Evolutionary conservation across 2,888 invertebrate species (phyloP).

Genomic region (Danaus chrysippus): DNA sequence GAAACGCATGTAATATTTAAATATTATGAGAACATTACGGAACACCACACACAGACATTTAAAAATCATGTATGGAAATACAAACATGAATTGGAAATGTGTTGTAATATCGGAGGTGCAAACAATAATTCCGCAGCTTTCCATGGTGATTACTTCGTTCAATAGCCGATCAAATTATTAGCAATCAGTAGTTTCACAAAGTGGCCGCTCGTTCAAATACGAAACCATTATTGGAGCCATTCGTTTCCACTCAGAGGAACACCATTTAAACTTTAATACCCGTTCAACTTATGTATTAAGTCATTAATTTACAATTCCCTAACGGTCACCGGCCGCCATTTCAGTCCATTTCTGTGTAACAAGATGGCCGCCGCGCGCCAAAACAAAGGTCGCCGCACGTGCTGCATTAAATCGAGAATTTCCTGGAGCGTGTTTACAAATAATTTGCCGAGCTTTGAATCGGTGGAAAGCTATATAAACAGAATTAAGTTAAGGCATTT

Average conservation of each 20-base stretch:
- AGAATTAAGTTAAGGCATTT: conserved; percentile 42
- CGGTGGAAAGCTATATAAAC: conserved; percentile 43
- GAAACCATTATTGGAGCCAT: conserved; percentile 56
- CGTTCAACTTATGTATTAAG: conserved; percentile 67
- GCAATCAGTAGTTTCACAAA: conserved; percentile 22
- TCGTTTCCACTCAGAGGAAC: conserved; percentile 52
- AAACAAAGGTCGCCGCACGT: conserved; percentile 47
- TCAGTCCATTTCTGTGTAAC: conserved; percentile 40
- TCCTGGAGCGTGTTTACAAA: conserved; percentile 55
- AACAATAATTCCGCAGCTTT: conserved; percentile 28
- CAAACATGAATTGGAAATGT: too few relatives aligned
- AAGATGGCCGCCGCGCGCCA: conserved; percentile 47
- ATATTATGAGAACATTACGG: neutral
- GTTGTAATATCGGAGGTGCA: conserved; percentile 21
- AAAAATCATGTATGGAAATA: neutral
- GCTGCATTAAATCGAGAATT: conserved; percentile 46
- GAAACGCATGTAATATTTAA: conserved; percentile 8
- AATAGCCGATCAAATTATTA: conserved; percentile 22
- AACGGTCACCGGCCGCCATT: conserved; percentile 45
- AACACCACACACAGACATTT: conserved; percentile 4
- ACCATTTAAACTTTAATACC: conserved; percentile 53
- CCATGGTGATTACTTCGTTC: conserved; percentile 23
- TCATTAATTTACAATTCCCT: conserved; percentile 63
- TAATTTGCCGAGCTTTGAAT: conserved; percentile 48
- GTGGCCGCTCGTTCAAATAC: conserved; percentile 35